A percentile compares a stretch with the other conserved stretches of the same genome.
Evolutionary conservation across 30 jellyfish, hydroid and myxozoan genomes (phyloP).

Genomic region (Chironex yamaguchii): DNA sequence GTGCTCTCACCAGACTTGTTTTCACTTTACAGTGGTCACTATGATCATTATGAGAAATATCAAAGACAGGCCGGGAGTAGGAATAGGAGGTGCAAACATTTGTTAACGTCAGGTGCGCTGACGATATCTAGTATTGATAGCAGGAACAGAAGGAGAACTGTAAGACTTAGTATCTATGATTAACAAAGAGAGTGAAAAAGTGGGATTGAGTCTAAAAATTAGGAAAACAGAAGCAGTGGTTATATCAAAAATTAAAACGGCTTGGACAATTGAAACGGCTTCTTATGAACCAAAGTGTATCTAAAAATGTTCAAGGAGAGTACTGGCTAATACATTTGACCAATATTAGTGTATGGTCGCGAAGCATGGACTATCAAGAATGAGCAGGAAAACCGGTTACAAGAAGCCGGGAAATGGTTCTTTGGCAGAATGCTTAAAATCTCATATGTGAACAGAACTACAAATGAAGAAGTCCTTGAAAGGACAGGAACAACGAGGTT

Average conservation of each 20-base stretch:
- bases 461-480: neutral
- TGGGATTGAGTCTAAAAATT: neutral
- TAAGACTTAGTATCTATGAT: neutral
- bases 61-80: neutral
- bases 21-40: neutral
- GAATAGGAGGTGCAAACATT: neutral
- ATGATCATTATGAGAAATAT: neutral
- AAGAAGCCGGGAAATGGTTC: neutral
- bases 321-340: neutral
- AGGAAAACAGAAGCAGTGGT: neutral
- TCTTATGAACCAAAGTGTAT: neutral
- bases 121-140: neutral
- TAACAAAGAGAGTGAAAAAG: neutral
- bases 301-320: neutral
- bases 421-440: neutral
- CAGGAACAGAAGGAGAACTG: neutral
- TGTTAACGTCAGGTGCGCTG: neutral
- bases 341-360: neutral
- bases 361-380: neutral
- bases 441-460: neutral
- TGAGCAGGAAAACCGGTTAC: neutral
- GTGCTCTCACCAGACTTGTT: neutral
- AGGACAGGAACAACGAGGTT: neutral
- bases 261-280: neutral
- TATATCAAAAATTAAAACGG: neutral